Conservation (phyloP, 2,888 invertebrate species). For the Alitta virens region DNA sequence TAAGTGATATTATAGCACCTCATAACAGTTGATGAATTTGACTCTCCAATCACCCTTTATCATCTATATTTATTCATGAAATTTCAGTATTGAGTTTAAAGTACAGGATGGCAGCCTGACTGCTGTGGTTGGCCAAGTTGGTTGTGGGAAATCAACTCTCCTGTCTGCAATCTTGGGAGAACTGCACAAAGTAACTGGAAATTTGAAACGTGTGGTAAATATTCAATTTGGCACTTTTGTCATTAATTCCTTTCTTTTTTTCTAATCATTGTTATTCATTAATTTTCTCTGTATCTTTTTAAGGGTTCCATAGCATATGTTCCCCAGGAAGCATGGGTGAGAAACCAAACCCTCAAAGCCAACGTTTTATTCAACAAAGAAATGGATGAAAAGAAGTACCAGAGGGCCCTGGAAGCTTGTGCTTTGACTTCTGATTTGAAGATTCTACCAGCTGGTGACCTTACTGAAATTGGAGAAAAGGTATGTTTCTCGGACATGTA, state of each 20-base stretch:
- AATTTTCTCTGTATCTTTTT: not conserved
- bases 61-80: too few relatives aligned
- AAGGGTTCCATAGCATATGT: conserved; percentile 53
- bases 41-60: too few relatives aligned
- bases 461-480: conserved; percentile 64
- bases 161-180: conserved; percentile 48
- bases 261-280: too few relatives aligned
- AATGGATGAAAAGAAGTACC: conserved; percentile 43
- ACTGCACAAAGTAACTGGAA: conserved; percentile 40
- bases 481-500: conserved; percentile 55
- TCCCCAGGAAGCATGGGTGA: conserved; percentile 61
- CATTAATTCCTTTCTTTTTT: too few relatives aligned
- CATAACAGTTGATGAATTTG: not conserved
- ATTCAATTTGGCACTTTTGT: too few relatives aligned
- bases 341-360: conserved; percentile 60
- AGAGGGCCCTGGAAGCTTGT: conserved; percentile 43
- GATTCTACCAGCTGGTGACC: conserved; percentile 61
- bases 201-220: conserved; percentile 37
- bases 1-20: conserved; percentile 4
- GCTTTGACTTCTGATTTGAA: conserved; percentile 60
- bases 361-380: conserved; percentile 60
- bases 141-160: conserved; percentile 69
- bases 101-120: conserved; percentile 70
- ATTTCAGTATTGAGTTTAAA: conserved; percentile 69
- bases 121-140: conserved; percentile 84